These are phyloP conservation scores for Macrotrachela quadricornifera DNA, from an alignment of 1,140 invertebrate genomes.

Conservation along the genomic window DNA sequence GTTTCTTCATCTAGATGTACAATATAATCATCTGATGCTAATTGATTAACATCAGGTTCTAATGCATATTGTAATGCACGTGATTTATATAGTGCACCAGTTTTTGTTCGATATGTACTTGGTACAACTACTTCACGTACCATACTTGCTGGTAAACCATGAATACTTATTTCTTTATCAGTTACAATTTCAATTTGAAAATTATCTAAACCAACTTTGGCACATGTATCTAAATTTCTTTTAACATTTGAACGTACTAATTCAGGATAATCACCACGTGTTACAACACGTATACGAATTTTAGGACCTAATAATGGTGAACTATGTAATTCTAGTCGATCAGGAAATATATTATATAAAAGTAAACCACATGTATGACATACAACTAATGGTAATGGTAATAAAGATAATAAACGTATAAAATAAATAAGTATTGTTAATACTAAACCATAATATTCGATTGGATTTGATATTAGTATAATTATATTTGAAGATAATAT, in stretches of 20 bases:
- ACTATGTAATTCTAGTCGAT: conserved; percentile 66
- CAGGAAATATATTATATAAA: conserved; percentile 79
- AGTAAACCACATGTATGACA: conserved; percentile 64
- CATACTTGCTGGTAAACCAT: conserved; percentile 40
- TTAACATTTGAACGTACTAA: conserved; percentile 63
- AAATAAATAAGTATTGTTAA: conserved; percentile 13
- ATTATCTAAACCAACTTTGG: conserved; percentile 71
- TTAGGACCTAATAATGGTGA: conserved; percentile 70
- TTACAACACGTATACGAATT: conserved; percentile 80
- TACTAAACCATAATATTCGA: not conserved
- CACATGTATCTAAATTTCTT: conserved; percentile 67
- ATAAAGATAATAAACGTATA: conserved; percentile 13
- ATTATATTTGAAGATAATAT: not conserved
- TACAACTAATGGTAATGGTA: conserved; percentile 12
- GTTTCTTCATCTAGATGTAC: conserved; percentile 95
- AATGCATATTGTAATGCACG: conserved; percentile 83
- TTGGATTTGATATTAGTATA: not conserved
- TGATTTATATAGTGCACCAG: conserved; percentile 77
- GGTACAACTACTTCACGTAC: conserved; percentile 66
- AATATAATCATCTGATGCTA: conserved; percentile 78
- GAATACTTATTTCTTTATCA: conserved; percentile 55
- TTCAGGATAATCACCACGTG: conserved; percentile 75
- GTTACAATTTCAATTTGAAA: conserved; percentile 92
- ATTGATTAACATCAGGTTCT: conserved; percentile 60
- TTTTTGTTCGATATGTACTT: conserved; percentile 56